phyloP scores from a whole-genome alignment of 2,113 vertebrate species.

The Mugil cephalus region DNA sequence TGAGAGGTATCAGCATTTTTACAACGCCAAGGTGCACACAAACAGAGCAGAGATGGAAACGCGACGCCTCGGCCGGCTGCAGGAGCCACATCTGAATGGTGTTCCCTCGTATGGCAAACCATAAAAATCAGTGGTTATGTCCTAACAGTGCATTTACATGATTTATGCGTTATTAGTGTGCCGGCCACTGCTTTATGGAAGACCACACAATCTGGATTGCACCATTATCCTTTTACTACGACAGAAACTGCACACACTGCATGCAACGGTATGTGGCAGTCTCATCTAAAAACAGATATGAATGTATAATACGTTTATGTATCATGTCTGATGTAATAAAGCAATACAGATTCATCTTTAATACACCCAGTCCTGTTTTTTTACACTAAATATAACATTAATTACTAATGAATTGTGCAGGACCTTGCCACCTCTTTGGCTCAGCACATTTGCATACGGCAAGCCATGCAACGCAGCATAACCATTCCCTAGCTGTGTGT shows the following conservation, averaged over 20 bases:
- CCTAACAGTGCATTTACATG: conserved; percentile 60
- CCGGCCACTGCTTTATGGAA: conserved; percentile 22
- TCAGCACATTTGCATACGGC: conserved; percentile 65
- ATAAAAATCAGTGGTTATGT: conserved; percentile 63
- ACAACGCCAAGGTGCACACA: conserved; percentile 46
- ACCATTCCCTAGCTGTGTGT: not conserved
- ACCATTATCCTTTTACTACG: conserved; percentile 23
- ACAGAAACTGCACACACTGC: conserved; percentile 24
- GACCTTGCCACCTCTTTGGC: conserved; percentile 29
- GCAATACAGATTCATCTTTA: conserved; percentile 37
- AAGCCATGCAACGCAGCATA: conserved; percentile 38
- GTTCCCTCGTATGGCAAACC: conserved; percentile 25
- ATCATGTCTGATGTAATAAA: conserved; percentile 23
- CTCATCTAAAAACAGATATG: conserved; percentile 36
- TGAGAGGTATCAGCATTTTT: conserved; percentile 44
- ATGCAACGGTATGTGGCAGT: conserved; percentile 16
- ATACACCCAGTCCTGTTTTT: conserved; percentile 47
- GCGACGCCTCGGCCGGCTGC: conserved; percentile 38
- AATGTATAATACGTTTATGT: conserved; percentile 29
- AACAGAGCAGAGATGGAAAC: conserved; percentile 36
- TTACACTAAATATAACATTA: conserved; percentile 40
- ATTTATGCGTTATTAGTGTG: conserved; percentile 66
- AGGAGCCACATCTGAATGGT: conserved; percentile 57
- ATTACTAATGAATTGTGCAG: conserved; percentile 53
- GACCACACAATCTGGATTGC: conserved; percentile 40